Evolutionary conservation across 1,140 invertebrate species (phyloP).

Genomic region (Augochlora pura): DNA sequence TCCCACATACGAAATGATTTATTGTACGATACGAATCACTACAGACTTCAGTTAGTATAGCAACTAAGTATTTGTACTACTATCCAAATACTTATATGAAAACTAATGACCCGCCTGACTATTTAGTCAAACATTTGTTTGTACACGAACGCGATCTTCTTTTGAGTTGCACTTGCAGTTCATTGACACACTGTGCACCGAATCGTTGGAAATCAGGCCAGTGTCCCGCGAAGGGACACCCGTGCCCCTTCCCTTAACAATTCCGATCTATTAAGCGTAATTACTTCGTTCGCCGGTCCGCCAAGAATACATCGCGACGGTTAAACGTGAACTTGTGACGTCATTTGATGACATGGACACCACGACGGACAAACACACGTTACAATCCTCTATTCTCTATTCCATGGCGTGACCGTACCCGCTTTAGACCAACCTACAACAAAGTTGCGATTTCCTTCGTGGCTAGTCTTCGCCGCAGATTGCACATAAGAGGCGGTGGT

Average conservation of each 20-base stretch:
- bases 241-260: conserved; percentile 27
- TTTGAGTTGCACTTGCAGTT: too few species aligned
- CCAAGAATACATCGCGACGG: conserved; percentile 9
- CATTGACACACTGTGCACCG: too few species aligned
- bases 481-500: conserved; percentile 1
- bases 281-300: conserved; percentile 17
- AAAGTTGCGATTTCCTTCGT: conserved; percentile 20
- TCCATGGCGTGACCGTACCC: neutral
- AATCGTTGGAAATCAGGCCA: conserved; percentile 36
- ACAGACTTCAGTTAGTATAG: too few species aligned
- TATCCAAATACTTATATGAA: too few species aligned
- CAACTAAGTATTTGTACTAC: too few species aligned
- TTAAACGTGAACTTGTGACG: conserved; percentile 15
- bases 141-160: too few species aligned
- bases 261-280: conserved; percentile 33
- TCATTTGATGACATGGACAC: neutral
- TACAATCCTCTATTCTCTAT: neutral
- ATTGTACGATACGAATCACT: too few species aligned
- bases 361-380: too few species aligned
- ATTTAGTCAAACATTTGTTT: too few species aligned
- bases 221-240: conserved; percentile 28
- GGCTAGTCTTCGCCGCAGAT: neutral
- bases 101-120: too few species aligned
- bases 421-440: neutral
- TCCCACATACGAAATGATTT: too few species aligned